Evolutionary conservation across 2,113 vertebrate genomes (phyloP), one percentile per base, ranked within the genome.

Genomic region (Oncorhynchus gorbuscha): DNA sequence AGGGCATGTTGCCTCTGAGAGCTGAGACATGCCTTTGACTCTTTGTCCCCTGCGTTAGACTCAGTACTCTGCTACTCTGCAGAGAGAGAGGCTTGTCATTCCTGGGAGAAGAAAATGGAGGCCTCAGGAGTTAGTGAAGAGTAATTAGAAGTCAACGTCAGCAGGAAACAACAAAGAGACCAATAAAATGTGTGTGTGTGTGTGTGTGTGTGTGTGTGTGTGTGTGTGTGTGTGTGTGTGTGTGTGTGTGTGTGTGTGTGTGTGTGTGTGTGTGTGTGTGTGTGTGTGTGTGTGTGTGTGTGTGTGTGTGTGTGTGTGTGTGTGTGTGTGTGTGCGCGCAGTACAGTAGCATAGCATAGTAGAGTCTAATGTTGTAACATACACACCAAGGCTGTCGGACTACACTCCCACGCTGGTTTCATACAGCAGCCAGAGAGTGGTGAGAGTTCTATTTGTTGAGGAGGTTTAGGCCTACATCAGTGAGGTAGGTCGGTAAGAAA

Each of bases 401-500:
- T 81, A 71, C 77, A 83, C 32, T n/a, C 55, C 65, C 81, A 62
- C 71, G 3, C 22, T 6, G 62, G 9, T 65, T 22, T 18, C 13
- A 30, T 13, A 67, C 65, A 30, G 24, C 26, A 26, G 8, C 62
- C 22, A 16, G 69, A 9, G 78, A 68, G 87, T 64, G 85, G 83
- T 48, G 77, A 84, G 58, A 78, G 76, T 73, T 85, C 73, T 83
- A 88, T 88, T 88, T 79, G 81, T 74, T 4, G 49, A 81, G 76
- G 83, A 87, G 85, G 84, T 88, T 89, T 85, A 45, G 39, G 39
- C 39, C 9, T 45, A 76, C 85, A 88, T 89, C 88, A 75, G 85
- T 80, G 83, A 80, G 51, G 89, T 89, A 89, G 89, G 89, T 90
- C 89, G 85, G 89, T 89, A 90, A 87, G 89, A 91, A 91, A 90